Base-by-base conservation (phyloP, 2,888 invertebrate species). In the Lobophora halterata region DNA sequence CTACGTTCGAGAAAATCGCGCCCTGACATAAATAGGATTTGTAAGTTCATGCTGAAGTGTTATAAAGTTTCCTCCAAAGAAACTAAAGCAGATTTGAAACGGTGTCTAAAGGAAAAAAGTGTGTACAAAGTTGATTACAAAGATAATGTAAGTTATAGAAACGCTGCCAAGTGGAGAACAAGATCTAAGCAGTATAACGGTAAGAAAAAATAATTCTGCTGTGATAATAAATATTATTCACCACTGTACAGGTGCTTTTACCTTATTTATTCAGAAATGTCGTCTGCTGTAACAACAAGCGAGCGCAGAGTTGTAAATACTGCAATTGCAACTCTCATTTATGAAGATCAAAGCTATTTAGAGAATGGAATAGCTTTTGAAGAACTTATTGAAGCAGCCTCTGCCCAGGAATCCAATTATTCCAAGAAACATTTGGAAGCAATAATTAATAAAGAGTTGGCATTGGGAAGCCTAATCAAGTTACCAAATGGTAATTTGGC, bases 51-150 rank as follows among this genome's bases (percentile, higher is more conserved):
- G 72, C 88, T 93, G 62, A 90, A 94, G 59, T 91, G 92, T 70
- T 93, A 92, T 70, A 91, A 93, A 61, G 90, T 94, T 40, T 89
- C 90, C 63, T 90, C 90, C 26, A 88, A 88, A 49, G 93, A 92
- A 52, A 92, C 93, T 8, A 91, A 91, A 65, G 87, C 91, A 43
- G 93, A 93, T 75, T 87, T 95, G 18, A 93, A 93, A 69, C 90
- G 91, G 71, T 91, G 95, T 61, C 90, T 95, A 6, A 92, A 92
- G 57, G 91, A 91, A 43, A 93, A 92, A 68, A 90, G 91, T 58
- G 92, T 95, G 35, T 90, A 93, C 51, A 93, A 93, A 89, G 95
- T 95, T 14, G 93, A 95, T 67, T 95, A 95, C 75, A 96, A 95
- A 81, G 95, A 95, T 61, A 93, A 91, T 79, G 93, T 93, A 54